A percentile compares a stretch with the other conserved stretches of the same genome.
phyloP scores from a whole-genome alignment of 30 jellyfish, hydroid and myxozoan genomes.

The Sanderia malayensis region DNA sequence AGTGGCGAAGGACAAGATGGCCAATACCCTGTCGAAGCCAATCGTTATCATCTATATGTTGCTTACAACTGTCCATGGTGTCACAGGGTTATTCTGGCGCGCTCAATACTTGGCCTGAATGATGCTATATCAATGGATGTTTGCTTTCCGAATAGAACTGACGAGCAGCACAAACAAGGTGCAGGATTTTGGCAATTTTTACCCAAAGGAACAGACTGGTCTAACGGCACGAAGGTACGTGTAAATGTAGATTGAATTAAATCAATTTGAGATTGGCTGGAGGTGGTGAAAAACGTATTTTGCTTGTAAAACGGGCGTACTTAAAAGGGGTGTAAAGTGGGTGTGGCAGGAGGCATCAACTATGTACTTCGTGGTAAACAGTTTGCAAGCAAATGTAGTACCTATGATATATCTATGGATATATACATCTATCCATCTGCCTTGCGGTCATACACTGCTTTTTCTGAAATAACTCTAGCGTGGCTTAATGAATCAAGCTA shows the following conservation, averaged over 20 bases:
- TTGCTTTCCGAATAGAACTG: conserved; percentile 54
- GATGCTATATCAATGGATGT: conserved; percentile 65
- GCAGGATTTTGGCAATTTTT: conserved; percentile 60
- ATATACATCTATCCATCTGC: no score
- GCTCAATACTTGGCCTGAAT: conserved; percentile 44
- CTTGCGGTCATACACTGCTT: no score
- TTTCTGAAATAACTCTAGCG: no score
- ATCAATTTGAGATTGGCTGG: no score
- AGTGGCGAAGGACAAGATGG: conserved; percentile 43
- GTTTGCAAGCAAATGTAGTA: no score
- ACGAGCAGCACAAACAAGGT: conserved; percentile 51
- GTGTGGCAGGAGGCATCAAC: no score
- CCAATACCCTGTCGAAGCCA: conserved; percentile 35
- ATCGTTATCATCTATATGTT: conserved; percentile 46
- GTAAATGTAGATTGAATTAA: background rate
- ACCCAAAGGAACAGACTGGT: conserved; percentile 53
- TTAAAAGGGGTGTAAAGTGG: no score
- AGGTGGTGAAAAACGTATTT: no score
- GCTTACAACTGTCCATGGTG: conserved; percentile 69
- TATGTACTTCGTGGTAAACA: no score
- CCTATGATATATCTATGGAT: no score
- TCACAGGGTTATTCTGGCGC: conserved; percentile 44
- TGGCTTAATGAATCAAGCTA: no score
- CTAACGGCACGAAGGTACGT: conserved; percentile 45
- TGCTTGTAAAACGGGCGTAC: no score